Base-by-base conservation (phyloP, 2,797 vertebrate species). In the Aeoliscus strigatus region DNA sequence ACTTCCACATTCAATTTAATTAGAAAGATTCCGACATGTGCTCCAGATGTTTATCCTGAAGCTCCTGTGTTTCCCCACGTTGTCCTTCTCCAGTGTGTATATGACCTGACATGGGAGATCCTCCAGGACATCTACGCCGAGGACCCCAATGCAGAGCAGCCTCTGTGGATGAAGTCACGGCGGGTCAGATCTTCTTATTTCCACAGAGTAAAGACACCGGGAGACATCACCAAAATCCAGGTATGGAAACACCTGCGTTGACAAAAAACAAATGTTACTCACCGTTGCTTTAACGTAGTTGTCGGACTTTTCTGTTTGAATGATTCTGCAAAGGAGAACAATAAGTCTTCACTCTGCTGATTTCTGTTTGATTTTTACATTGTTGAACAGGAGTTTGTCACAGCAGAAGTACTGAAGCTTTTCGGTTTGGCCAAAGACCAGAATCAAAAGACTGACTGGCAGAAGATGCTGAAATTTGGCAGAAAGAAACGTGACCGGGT, bases 401-500 rank as follows among this genome's bases (percentile, higher is more conserved):
- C 90, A 49, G 57, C 85, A 14, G 93, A 98, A 85, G 91, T 97
- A 13, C 80, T 98, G 53, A 93, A 92, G 68, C 51, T 97, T 36
- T 92, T 91, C 11, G 86, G 91, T 67, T 82, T 98, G 54, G 88
- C 79, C 65, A 94, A 92, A 44, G 92, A 94, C 34, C 77, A 88
- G 39, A 91, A 80, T 82, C 90, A 92, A 69, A 96, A 93, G 87
- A 94, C 89, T 6, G 95, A 99, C 82, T 97, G 94, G 94, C 96
- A 98, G 81, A 97, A 96, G 81, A 98, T 95, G 92, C 91, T 98
- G 56, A 99, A 99, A 82, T 98, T 98, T 69, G 96, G 96, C 62
- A 88, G 92, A 66, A 99, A 98, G 84, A 98, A 97, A 73, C 88
- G 93, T 40, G 96, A 98, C 83, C 56, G 91, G 86, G 94, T 98